Percentiles rank a stretch among this genome's conserved stretches.
Conservation (phyloP, 1,140 invertebrate genomes). For the Ips nitidus region DNA sequence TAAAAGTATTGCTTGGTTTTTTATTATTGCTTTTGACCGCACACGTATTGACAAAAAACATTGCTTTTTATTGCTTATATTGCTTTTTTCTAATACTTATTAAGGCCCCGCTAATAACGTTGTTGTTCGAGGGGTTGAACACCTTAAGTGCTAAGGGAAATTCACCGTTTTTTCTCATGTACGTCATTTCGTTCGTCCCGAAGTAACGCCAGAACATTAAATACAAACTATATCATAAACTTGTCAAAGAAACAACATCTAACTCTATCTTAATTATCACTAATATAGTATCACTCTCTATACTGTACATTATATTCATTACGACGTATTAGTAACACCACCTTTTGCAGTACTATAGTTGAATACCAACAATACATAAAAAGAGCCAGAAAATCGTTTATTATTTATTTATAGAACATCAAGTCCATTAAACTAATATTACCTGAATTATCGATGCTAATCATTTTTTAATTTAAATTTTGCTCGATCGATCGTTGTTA, state of each 20-base stretch:
- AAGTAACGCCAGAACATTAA: conserved; percentile 50
- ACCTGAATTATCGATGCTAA: conserved; percentile 2
- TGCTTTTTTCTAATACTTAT: conserved; percentile 19
- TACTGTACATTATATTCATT: conserved; percentile 5
- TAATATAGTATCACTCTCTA: conserved; percentile 35
- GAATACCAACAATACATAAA: no score
- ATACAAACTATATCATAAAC: conserved; percentile 50
- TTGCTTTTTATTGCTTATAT: conserved; percentile 36
- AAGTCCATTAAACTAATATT: background rate
- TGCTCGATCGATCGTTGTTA: no score
- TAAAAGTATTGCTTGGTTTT: conserved; percentile 30
- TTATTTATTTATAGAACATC: no score
- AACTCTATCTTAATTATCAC: conserved; percentile 37
- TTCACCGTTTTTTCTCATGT: conserved; percentile 25
- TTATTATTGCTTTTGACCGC: conserved; percentile 18
- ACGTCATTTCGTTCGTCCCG: conserved; percentile 37
- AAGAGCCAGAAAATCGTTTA: no score
- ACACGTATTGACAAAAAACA: conserved; percentile 24
- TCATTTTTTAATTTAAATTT: background rate
- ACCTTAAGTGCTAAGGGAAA: background rate
- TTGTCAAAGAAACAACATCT: conserved; percentile 48
- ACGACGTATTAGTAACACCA: no score
- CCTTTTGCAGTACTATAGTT: no score
- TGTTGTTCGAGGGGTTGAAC: background rate
- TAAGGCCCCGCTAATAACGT: background rate